Base-by-base conservation (phyloP, 2,888 invertebrate genomes). In the Trachelus iudaicus region DNA sequence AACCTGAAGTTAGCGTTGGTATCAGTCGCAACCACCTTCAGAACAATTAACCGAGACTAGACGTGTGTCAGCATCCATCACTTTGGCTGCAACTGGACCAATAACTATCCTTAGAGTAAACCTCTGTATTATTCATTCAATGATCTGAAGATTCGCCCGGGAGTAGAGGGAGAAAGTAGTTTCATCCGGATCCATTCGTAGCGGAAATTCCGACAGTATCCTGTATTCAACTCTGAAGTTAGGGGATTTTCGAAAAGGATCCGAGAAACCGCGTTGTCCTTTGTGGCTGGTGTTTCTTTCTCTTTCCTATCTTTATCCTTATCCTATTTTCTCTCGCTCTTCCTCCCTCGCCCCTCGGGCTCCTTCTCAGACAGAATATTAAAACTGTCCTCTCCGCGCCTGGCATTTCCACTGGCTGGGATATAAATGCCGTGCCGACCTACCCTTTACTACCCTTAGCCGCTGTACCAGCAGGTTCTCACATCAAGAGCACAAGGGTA, bases 1-100 rank as follows among this genome's bases (percentile, higher is more conserved):
- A 77, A 83, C 77, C 75, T 73, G 75, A 69, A 75, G 80, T 81
- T 40, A 40, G 40, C 40, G 40, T 0, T 6, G 15, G 40, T 40
- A 40, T 15, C 15, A 40, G 6, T 15, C 40, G 15, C 6, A 15
- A 1, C 40, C 13, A 37, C 40, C 40, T 40, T 40, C 40, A 15
- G 4, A 15, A 40, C 15, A 40, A 15, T 15, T 40, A 15, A 40
- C 40, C 40, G 40, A 40, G 37, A 37, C 37, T 15, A 37, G 37
- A 37, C 15, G 40, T 40, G 15, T 40, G 15, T 6, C 40, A 40
- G 40, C 40, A 40, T 40, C 40, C 40, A 40, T 40, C 40, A 15
- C 40, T 6, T 40, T 15, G 40, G 40, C 15, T 40, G 6, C 15
- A 15, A 15, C 15, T 4, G 40, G 40, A 40, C 40, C 40, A 40